Evolutionary conservation across 1,140 invertebrate genomes (phyloP).

Genomic region (Rhopalosiphum maidis): DNA sequence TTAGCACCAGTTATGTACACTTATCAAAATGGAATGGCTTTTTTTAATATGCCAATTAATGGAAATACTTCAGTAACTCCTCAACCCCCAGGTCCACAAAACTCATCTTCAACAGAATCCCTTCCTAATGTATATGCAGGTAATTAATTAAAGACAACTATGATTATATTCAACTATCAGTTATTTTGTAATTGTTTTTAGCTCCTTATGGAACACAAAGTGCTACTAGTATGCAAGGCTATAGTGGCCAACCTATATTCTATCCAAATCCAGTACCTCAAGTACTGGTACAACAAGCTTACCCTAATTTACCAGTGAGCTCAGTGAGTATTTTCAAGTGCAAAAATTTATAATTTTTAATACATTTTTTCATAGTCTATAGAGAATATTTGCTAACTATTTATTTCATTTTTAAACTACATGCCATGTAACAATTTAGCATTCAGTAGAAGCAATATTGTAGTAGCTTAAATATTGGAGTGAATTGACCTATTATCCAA

Average conservation of each 20-base stretch:
- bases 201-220: conserved; percentile 48
- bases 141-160: background rate
- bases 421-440: too few relatives aligned
- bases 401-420: background rate
- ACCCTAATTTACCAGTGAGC: conserved; percentile 42
- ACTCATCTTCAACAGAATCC: conserved; percentile 34
- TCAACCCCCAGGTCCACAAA: conserved; percentile 29
- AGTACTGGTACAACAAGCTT: conserved; percentile 50
- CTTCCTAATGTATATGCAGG: conserved; percentile 32
- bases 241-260: conserved; percentile 56
- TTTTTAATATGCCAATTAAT: conserved; percentile 59
- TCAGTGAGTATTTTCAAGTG: conserved; percentile 15
- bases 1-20: conserved; percentile 59
- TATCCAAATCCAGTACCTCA: conserved; percentile 55
- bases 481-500: too few relatives aligned
- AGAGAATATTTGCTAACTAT: background rate
- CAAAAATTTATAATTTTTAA: background rate
- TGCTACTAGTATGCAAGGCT: conserved; percentile 45
- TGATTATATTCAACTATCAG: background rate
- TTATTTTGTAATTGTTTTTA: conserved; percentile 12
- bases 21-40: conserved; percentile 61
- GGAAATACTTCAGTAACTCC: conserved; percentile 35
- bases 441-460: background rate
- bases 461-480: background rate
- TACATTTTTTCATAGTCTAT: background rate